Evolutionary conservation across 1,140 invertebrate species (phyloP).

Genomic region (Sinella curviseta): DNA sequence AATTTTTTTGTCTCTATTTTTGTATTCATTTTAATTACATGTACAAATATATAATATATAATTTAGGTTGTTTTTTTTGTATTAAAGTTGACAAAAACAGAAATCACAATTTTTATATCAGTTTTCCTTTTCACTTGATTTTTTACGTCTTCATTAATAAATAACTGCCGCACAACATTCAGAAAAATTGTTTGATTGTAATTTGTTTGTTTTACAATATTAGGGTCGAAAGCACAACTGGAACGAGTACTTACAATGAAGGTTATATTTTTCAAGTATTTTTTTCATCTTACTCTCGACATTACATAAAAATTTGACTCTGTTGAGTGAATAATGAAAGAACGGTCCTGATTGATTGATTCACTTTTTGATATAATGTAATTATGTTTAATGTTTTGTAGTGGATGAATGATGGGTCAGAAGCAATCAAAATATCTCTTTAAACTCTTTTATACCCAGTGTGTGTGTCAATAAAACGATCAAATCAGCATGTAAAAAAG

Average conservation of each 20-base stretch:
- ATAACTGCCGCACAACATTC: too few relatives aligned
- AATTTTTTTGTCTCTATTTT: background rate
- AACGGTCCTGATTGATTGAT: conserved; percentile 7
- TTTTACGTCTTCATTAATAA: too few relatives aligned
- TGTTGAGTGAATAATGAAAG: background rate
- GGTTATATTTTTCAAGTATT: background rate
- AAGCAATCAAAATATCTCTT: too few relatives aligned
- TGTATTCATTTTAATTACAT: background rate
- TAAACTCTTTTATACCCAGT: too few relatives aligned
- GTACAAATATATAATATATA: background rate
- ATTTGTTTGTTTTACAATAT: too few relatives aligned
- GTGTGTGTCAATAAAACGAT: too few relatives aligned
- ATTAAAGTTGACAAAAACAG: background rate
- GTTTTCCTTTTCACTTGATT: background rate
- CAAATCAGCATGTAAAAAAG: too few relatives aligned
- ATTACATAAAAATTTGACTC: background rate
- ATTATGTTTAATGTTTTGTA: background rate
- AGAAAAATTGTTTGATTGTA: too few relatives aligned
- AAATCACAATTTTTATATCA: conserved; percentile 11
- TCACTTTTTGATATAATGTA: background rate
- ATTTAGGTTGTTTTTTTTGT: background rate
- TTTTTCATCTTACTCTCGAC: background rate
- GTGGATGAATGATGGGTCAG: too few relatives aligned
- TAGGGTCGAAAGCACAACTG: conserved; percentile 15
- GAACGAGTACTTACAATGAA: background rate